Base-by-base conservation (phyloP, 2,888 invertebrate genomes). In the Teleiodes luculella region DNA sequence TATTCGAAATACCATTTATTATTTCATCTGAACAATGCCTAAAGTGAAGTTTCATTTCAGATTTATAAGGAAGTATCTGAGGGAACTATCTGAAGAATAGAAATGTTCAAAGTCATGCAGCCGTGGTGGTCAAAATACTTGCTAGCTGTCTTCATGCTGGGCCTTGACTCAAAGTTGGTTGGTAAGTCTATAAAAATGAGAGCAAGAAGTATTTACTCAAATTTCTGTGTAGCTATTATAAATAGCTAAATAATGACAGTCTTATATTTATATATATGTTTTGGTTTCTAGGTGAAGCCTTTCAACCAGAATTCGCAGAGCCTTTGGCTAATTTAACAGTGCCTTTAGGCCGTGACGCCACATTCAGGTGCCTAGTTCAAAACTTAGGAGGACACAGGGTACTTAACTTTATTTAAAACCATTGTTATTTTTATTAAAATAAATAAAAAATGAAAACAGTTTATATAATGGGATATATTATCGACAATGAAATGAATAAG, bases 321-420 rank as follows among this genome's bases (percentile, higher is more conserved):
- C 94, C 95, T 39, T 92, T 97, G 74, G 91, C 93, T 66, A 97
- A 97, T 90, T 90, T 96, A 67, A 96, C 96, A 54, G 92, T 97
- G 55, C 93, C 96, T 52, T 91, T 96, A 57, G 96, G 96, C 59
- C 91, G 97, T 72, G 96, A 97, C 81, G 96, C 96, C 57, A 95
- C 94, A 58, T 96, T 97, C 78, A 94, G 94, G 75, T 97, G 97
- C 83, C 91, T 94, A 74, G 96, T 97, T 54, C 93, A 94, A 73
- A 95, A 96, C 82, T 92, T 97, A 65, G 96, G 96, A 53, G 96
- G 96, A 70, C 97, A 96, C 86, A 93, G 96, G 90, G 97, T 97
- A 91, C 93, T 93, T 90, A 3, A 10, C 6, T 24, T 10, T 24
- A 24, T 11, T 11, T 11, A n/a, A 20, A 10, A n/a, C 18, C 7